phyloP scores from a whole-genome alignment of 2,113 vertebrate species.

The Stomatorhinus ivindoensis region DNA sequence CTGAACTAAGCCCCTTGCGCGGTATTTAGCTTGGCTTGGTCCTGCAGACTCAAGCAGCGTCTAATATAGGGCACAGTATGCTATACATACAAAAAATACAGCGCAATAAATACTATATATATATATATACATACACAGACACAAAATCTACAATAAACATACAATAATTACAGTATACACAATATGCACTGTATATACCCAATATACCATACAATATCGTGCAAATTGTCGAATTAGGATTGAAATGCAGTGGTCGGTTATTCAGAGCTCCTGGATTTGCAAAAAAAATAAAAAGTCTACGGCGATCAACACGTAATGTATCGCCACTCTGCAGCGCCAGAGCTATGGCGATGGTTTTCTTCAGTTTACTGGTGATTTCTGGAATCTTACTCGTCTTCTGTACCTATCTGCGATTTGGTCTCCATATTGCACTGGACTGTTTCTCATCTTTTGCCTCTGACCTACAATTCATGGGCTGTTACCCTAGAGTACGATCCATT shows the following conservation, averaged over 20 bases:
- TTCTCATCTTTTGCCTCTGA: background rate
- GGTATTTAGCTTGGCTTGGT: background rate
- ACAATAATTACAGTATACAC: no score
- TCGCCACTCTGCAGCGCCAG: background rate
- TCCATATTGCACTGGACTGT: background rate
- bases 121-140: no score
- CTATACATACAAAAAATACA: no score
- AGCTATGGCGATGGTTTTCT: background rate
- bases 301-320: background rate
- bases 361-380: background rate
- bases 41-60: no score
- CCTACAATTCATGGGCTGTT: background rate
- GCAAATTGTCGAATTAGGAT: background rate
- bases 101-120: no score
- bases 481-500: background rate
- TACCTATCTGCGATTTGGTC: background rate
- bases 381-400: background rate
- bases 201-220: background rate
- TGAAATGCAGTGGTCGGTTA: background rate
- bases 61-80: no score
- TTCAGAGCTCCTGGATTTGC: background rate
- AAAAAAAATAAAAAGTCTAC: no score
- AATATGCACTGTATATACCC: background rate
- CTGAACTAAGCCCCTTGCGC: background rate
- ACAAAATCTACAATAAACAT: no score